These are phyloP conservation scores for Tragelaphus scriptus DNA, from an alignment of 2,113 vertebrate genomes.

Conservation along the genomic window DNA sequence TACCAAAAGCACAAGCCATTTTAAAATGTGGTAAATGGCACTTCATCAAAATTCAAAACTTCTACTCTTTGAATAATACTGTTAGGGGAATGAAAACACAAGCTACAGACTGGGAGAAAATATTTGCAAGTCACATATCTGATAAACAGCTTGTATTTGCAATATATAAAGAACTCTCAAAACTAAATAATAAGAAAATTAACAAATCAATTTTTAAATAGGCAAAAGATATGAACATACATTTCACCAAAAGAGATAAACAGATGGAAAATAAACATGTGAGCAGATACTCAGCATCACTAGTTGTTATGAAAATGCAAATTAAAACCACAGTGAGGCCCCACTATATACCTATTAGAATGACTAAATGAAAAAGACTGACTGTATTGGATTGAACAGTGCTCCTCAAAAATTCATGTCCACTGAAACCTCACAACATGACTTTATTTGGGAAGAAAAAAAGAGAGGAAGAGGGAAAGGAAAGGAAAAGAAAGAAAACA, in stretches of 20 bases:
- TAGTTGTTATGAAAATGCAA: background rate
- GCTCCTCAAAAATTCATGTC: background rate
- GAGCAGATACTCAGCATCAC: background rate
- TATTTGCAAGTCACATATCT: background rate
- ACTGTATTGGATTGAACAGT: background rate
- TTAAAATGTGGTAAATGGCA: background rate
- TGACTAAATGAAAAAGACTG: background rate
- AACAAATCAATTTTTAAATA: background rate
- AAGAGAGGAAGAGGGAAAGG: background rate
- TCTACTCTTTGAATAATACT: background rate
- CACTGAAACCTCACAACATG: background rate
- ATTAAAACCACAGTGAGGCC: background rate
- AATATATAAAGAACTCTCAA: background rate
- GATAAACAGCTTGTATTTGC: background rate
- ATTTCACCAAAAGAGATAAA: background rate
- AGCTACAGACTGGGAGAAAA: background rate
- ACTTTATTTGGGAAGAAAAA: background rate
- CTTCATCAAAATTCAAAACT: background rate
- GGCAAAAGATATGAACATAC: background rate
- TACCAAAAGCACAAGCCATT: background rate
- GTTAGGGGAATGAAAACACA: background rate
- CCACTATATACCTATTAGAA: background rate
- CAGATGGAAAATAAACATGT: background rate
- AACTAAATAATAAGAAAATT: background rate
- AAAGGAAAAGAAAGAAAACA: background rate